A percentile compares a stretch with the other conserved stretches of the same genome.
Conservation (phyloP, 1,140 invertebrate genomes). For the Halyomorpha halys region DNA sequence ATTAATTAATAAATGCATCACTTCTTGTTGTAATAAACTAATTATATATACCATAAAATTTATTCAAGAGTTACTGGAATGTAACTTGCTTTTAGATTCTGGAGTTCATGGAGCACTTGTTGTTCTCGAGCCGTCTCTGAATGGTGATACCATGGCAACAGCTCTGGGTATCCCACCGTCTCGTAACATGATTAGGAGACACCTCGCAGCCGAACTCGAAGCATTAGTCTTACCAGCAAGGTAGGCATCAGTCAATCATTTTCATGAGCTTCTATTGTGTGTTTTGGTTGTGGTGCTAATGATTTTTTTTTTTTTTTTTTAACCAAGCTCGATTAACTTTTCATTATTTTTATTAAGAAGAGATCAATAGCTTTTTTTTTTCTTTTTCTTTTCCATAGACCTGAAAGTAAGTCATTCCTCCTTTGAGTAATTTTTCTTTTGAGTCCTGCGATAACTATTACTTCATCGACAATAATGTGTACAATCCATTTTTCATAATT, state of each 20-base stretch:
- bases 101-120: conserved; percentile 88
- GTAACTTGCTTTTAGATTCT: conserved; percentile 63
- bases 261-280: not conserved
- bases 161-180: conserved; percentile 84
- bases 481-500: too few species aligned
- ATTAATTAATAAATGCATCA: too few species aligned
- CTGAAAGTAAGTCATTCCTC: too few species aligned
- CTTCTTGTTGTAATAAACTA: too few species aligned
- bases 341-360: conserved; percentile 3
- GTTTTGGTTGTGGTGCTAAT: not conserved
- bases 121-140: conserved; percentile 84
- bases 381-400: too few species aligned
- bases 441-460: too few species aligned
- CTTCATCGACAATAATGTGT: too few species aligned
- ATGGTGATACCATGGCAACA: conserved; percentile 86
- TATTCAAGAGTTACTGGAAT: too few species aligned
- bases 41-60: too few species aligned
- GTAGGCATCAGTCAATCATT: conserved; percentile 38
- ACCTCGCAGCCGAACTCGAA: conserved; percentile 81
- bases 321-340: not conserved
- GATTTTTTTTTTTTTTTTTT: conserved; percentile 5
- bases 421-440: too few species aligned
- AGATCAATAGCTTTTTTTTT: too few species aligned
- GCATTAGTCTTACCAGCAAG: conserved; percentile 81
- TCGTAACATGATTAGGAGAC: conserved; percentile 83